Conservation (phyloP, 2,888 invertebrate genomes). For the Graphium colonna region DNA sequence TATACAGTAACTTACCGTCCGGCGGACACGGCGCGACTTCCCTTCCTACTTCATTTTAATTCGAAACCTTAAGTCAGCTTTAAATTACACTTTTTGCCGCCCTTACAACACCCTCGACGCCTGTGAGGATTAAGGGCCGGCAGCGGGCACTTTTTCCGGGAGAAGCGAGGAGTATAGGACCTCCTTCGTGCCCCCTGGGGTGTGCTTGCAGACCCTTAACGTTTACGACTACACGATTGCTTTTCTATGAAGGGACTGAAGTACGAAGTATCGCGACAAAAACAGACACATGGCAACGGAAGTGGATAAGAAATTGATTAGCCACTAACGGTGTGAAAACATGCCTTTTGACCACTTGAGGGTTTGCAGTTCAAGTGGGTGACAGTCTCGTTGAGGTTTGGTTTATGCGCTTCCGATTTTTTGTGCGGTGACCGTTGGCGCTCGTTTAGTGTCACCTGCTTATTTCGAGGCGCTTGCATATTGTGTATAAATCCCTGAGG, state of each 20-base stretch:
- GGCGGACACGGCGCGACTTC: conserved; percentile 21
- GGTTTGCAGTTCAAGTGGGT: conserved; percentile 14
- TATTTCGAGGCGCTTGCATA: no score
- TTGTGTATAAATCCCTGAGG: no score
- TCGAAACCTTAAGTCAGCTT: conserved; percentile 77
- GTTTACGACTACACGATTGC: conserved; percentile 84
- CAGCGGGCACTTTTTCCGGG: conserved; percentile 68
- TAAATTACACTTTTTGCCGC: conserved; percentile 77
- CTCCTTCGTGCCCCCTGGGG: conserved; percentile 78
- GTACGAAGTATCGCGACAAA: conserved; percentile 56
- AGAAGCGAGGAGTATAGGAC: conserved; percentile 72
- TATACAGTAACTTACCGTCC: conserved; percentile 22
- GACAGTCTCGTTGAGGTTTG: background rate
- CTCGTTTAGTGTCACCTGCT: no score
- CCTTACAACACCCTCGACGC: conserved; percentile 71
- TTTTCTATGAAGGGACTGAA: conserved; percentile 76
- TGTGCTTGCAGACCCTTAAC: conserved; percentile 79
- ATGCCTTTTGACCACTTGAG: conserved; percentile 38
- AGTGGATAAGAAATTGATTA: conserved; percentile 55
- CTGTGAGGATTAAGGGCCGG: conserved; percentile 67
- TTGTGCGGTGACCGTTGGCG: no score
- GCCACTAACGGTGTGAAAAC: conserved; percentile 41
- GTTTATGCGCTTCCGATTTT: no score
- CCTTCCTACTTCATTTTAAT: conserved; percentile 71
- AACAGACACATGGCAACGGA: conserved; percentile 66